phyloP scores from a whole-genome alignment of 1,140 invertebrate genomes.

The Bombus pyrosoma region DNA sequence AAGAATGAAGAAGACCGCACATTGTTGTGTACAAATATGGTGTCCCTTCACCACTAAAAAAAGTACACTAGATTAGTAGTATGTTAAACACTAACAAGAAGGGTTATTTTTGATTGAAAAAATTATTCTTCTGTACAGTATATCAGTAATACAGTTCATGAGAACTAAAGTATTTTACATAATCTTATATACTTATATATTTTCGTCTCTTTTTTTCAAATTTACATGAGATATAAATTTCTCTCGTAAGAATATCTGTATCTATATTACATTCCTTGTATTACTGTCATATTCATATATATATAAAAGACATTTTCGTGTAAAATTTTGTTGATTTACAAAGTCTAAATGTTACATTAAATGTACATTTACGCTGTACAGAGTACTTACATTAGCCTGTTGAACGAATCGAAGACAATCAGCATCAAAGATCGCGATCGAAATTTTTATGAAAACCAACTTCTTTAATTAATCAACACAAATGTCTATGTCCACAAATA shows the following conservation, averaged over 20 bases:
- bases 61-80: not conserved
- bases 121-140: constrained; percentile 15
- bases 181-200: not conserved
- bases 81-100: not conserved
- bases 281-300: constrained; percentile 17
- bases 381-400: constrained; percentile 24
- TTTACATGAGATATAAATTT: constrained; percentile 24
- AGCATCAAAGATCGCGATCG: not conserved
- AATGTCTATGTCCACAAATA: not conserved
- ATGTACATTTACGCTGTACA: constrained; percentile 48
- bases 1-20: not conserved
- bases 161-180: constrained; percentile 12
- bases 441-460: not conserved
- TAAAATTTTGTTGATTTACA: not conserved
- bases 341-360: constrained; percentile 38
- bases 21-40: not conserved
- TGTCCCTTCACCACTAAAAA: not conserved
- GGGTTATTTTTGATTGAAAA: constrained; percentile 4
- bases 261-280: constrained; percentile 33
- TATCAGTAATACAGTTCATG: constrained; percentile 16
- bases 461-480: not conserved
- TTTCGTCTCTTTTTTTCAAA: not conserved
- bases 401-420: constrained; percentile 7
- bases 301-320: constrained; percentile 3
- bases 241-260: constrained; percentile 20